Conservation (phyloP, 2,113 vertebrate species). For the Podiceps cristatus region DNA sequence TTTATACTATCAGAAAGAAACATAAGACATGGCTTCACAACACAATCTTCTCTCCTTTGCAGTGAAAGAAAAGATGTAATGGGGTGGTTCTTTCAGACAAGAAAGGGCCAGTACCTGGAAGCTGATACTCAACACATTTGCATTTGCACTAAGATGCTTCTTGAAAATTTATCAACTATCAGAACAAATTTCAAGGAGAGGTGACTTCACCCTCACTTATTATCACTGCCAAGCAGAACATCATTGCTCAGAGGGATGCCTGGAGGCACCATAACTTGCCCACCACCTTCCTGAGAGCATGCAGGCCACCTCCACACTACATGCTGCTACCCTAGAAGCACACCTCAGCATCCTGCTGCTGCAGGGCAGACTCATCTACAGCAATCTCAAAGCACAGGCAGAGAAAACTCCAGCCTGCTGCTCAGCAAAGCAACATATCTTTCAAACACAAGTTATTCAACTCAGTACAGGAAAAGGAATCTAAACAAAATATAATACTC, state of each 20-base stretch:
- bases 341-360: not conserved
- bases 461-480: not conserved
- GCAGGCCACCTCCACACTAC: not conserved
- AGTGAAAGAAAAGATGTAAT: not conserved
- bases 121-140: not conserved
- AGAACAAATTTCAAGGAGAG: not conserved
- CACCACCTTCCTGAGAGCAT: not conserved
- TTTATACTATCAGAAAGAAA: not conserved
- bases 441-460: not conserved
- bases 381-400: not conserved
- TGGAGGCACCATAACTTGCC: not conserved
- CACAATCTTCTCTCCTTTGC: not conserved
- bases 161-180: not conserved
- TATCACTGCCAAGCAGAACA: not conserved
- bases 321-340: not conserved
- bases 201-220: not conserved
- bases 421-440: not conserved
- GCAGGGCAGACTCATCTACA: not conserved
- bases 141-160: not conserved
- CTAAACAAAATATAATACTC: not conserved
- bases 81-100: not conserved
- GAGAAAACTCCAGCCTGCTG: not conserved
- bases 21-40: not conserved
- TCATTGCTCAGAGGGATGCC: not conserved
- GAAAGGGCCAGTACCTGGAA: not conserved